Evolutionary conservation across 1,140 invertebrate species (phyloP).

Genomic region (Euwallacea fornicatus): DNA sequence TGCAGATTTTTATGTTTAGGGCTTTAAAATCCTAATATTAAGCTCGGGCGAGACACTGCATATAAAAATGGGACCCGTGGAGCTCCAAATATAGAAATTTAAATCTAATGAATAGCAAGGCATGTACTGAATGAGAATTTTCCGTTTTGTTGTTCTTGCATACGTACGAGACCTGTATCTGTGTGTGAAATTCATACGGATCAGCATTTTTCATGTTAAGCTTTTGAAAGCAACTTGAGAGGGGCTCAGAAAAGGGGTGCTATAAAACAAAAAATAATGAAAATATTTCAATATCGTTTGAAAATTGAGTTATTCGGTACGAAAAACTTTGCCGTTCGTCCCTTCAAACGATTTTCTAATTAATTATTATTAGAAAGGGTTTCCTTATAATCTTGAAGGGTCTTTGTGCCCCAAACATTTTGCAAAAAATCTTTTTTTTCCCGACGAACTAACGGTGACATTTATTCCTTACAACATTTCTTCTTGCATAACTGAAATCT

Average conservation of each 20-base stretch:
- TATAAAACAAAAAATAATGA: not conserved
- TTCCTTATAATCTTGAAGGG: not conserved
- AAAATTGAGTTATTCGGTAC: not conserved
- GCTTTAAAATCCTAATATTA: constrained; percentile 10
- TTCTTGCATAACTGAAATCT: constrained; percentile 9
- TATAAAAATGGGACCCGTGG: constrained; percentile 2
- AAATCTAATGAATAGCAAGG: constrained; percentile 6
- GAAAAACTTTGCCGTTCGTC: not conserved
- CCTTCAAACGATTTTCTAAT: not conserved
- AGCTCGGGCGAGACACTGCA: constrained; percentile 2
- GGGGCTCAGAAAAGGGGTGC: not conserved
- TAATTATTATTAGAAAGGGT: constrained; percentile 4
- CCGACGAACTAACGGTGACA: constrained; percentile 1
- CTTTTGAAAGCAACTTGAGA: too few relatives aligned
- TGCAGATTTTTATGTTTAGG: constrained; percentile 10
- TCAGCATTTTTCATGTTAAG: too few relatives aligned
- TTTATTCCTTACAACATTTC: constrained; percentile 12
- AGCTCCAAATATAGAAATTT: constrained; percentile 11
- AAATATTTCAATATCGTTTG: not conserved
- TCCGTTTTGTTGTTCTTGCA: constrained; percentile 3
- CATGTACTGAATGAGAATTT: constrained; percentile 9
- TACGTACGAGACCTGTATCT: constrained; percentile 1
- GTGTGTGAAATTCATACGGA: not conserved
- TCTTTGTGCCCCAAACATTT: not conserved
- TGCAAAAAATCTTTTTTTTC: not conserved